phyloP scores from a whole-genome alignment of 2,113 vertebrate genomes.

The Cyanistes caeruleus region DNA sequence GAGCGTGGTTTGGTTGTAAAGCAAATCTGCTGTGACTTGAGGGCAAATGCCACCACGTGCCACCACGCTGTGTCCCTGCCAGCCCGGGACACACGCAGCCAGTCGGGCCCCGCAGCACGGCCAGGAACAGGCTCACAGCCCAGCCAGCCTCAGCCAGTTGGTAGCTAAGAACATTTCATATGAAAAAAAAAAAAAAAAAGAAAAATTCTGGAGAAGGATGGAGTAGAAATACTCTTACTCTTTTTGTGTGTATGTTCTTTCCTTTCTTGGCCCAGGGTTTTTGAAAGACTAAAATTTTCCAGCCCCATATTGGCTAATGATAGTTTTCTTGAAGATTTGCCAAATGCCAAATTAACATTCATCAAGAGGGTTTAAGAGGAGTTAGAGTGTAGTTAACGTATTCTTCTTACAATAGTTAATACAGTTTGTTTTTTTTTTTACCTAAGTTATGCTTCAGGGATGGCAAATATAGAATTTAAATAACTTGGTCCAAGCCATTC shows the following conservation, averaged over 20 bases:
- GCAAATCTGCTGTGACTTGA: neutral
- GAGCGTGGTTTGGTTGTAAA: neutral
- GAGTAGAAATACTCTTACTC: neutral
- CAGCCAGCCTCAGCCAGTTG: neutral
- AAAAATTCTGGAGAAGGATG: neutral
- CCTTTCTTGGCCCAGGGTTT: neutral
- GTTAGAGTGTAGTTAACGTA: neutral
- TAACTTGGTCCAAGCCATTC: neutral
- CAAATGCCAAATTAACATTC: conserved; percentile 13
- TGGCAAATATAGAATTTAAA: conserved; percentile 28
- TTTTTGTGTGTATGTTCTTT: neutral
- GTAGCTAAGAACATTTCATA: neutral
- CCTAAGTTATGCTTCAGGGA: conserved; percentile 16
- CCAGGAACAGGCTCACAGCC: neutral
- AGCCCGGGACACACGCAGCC: fast-evolving
- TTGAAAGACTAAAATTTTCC: conserved; percentile 34
- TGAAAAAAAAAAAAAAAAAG: neutral
- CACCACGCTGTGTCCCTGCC: neutral
- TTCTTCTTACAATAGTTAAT: conserved; percentile 35
- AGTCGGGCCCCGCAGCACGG: neutral
- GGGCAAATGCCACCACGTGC: neutral
- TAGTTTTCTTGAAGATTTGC: conserved; percentile 23
- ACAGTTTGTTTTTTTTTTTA: neutral
- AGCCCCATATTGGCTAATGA: neutral
- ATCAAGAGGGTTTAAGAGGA: conserved; percentile 7